Base-by-base conservation (phyloP, 2,113 vertebrate genomes). In the Rafetus swinhoei region DNA sequence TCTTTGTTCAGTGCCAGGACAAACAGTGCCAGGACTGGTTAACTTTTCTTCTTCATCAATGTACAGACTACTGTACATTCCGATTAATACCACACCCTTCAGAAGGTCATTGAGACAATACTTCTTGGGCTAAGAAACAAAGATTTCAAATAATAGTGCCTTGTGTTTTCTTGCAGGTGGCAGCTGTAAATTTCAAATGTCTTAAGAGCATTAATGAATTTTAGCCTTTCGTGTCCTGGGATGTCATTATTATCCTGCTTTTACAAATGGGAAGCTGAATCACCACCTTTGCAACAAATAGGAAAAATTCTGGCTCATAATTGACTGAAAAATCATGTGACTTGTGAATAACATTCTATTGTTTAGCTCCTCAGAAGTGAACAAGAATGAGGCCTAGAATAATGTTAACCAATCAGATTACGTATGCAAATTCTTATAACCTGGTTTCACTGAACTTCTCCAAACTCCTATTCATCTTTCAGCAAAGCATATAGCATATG, bases 101-200 rank as follows among this genome's bases (percentile, higher is more conserved):
- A 85, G 57, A 88, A 85, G 91, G 74, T 53, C 5, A 6, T 39
- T 81, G 53, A 14, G 2, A 81, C 45, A 52, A 54, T 57, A 57
- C 21, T 7, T 0, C 54, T 74, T 84, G 72, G 86, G 84, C 65
- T 89, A 81, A 24, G 82, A 72, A 94, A 93, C 82, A 90, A 90
- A 53, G 27, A 87, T 92, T 90, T 93, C 88, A 93, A 56, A 56
- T 88, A 79, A 84, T 94, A 92, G 95, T 77, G 54, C 92, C 95
- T 93, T 95, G 90, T 79, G 93, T 96, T 90, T 93, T 95, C 93
- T 95, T 95, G 95, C 92, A 96, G 90, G 94, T 97, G 95, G 95
- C 95, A 94, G 94, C 81, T 95, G 93, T 93, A 92, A 25, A 90
- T 91, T 95, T 95, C 86, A 93, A 60, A 60, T 10, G 18, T 82